A percentile compares a stretch with the other conserved stretches of the same genome.
Conservation (phyloP, 2,797 vertebrate genomes). For the Siniperca scherzeri region DNA sequence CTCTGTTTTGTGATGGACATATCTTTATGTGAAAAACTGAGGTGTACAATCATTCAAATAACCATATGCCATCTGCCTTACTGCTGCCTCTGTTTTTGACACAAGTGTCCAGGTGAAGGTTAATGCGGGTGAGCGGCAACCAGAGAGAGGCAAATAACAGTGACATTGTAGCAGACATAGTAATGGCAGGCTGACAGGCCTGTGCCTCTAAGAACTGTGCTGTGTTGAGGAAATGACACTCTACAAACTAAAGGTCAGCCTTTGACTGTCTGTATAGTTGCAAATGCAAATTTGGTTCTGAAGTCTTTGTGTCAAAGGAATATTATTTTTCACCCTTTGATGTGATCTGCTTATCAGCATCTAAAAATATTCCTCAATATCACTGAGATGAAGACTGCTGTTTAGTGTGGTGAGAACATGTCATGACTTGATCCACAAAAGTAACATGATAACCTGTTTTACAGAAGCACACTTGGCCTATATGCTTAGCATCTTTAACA, state of each 20-base stretch:
- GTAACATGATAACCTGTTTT: constrained; percentile 3
- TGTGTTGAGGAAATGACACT: constrained; percentile 57
- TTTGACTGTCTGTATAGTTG: constrained; percentile 74
- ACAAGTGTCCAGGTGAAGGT: constrained; percentile 72
- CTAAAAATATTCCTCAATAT: constrained; percentile 56
- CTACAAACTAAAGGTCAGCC: constrained; percentile 80
- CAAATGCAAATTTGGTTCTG: constrained; percentile 75
- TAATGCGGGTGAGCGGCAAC: constrained; percentile 69
- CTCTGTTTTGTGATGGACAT: constrained; percentile 7
- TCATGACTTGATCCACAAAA: constrained; percentile 36
- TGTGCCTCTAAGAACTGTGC: constrained; percentile 45
- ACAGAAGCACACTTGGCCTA: neutral
- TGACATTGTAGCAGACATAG: constrained; percentile 51
- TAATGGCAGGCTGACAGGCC: constrained; percentile 75
- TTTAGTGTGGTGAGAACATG: constrained; percentile 37
- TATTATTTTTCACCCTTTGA: constrained; percentile 70
- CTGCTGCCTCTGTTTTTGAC: constrained; percentile 40
- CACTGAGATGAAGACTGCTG: constrained; percentile 46
- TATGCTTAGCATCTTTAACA: neutral
- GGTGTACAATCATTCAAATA: constrained; percentile 51
- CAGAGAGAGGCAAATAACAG: constrained; percentile 56
- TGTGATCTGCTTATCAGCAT: constrained; percentile 72
- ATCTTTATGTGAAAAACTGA: constrained; percentile 10
- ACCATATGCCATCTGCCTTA: constrained; percentile 38
- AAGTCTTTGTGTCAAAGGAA: constrained; percentile 71